phyloP scores from a whole-genome alignment of 2,888 invertebrate species.

The Eurytoma adleriae region DNA sequence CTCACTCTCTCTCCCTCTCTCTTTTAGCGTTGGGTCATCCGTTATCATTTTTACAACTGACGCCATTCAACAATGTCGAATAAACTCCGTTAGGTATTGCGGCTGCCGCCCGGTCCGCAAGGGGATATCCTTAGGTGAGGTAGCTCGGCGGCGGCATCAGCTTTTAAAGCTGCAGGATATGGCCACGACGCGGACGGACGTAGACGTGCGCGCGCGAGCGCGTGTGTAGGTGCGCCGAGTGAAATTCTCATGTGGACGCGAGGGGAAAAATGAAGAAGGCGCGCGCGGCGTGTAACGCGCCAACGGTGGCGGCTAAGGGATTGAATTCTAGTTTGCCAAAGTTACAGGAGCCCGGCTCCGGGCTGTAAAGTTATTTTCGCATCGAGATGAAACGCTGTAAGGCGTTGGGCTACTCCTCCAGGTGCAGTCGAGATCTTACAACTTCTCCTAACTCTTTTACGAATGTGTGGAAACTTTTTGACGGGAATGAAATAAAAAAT shows the following conservation, averaged over 20 bases:
- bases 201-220: not conserved
- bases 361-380: conserved; percentile 41
- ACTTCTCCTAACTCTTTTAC: not conserved
- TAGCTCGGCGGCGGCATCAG: conserved; percentile 3
- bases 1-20: too few relatives aligned
- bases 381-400: conserved; percentile 1
- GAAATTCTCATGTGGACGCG: conserved; percentile 4
- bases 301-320: not conserved
- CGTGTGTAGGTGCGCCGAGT: not conserved
- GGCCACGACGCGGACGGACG: not conserved
- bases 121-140: conserved; percentile 51
- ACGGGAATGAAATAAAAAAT: too few relatives aligned
- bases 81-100: conserved; percentile 76
- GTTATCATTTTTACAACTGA: conserved; percentile 77
- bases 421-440: not conserved
- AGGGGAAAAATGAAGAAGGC: conserved; percentile 4
- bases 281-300: conserved; percentile 1
- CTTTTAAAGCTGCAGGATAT: conserved; percentile 14
- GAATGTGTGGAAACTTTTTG: not conserved
- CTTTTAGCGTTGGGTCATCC: conserved; percentile 68
- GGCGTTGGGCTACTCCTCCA: not conserved
- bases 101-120: conserved; percentile 54
- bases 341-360: conserved; percentile 8
- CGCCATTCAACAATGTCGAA: conserved; percentile 76
- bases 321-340: conserved; percentile 5